Evolutionary conservation across 1,140 invertebrate species (phyloP).

Genomic region (Helicoverpa zea): DNA sequence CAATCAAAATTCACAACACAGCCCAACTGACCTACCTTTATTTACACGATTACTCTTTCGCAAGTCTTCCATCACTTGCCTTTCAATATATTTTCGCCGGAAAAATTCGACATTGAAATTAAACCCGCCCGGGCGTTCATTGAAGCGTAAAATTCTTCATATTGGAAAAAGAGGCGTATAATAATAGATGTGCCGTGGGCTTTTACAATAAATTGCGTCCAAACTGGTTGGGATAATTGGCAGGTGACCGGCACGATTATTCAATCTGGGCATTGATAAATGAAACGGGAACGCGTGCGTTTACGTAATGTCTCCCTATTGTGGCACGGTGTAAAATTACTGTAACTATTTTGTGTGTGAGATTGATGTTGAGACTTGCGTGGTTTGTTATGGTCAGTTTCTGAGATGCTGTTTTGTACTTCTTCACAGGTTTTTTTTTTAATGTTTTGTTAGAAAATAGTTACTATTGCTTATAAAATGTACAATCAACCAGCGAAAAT

Average conservation of each 20-base stretch:
- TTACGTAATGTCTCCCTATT: constrained; percentile 45
- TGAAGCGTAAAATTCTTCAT: constrained; percentile 52
- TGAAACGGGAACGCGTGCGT: constrained; percentile 54
- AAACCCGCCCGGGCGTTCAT: constrained; percentile 48
- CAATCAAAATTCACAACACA: neutral
- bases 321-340: constrained; percentile 36
- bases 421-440: no score
- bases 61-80: constrained; percentile 34
- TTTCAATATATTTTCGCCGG: constrained; percentile 32
- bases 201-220: constrained; percentile 65
- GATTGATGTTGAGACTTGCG: constrained; percentile 26
- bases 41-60: constrained; percentile 32
- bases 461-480: no score
- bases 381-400: neutral
- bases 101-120: constrained; percentile 52
- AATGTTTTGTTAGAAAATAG: no score
- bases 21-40: neutral
- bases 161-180: constrained; percentile 58
- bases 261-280: constrained; percentile 66
- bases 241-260: constrained; percentile 66
- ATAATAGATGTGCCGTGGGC: constrained; percentile 57
- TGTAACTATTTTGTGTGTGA: neutral
- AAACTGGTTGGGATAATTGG: constrained; percentile 59
- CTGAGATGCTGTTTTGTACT: no score
- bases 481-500: no score